phyloP scores from a whole-genome alignment of 1,140 invertebrate genomes.

The Fragariocoptes setiger region DNA sequence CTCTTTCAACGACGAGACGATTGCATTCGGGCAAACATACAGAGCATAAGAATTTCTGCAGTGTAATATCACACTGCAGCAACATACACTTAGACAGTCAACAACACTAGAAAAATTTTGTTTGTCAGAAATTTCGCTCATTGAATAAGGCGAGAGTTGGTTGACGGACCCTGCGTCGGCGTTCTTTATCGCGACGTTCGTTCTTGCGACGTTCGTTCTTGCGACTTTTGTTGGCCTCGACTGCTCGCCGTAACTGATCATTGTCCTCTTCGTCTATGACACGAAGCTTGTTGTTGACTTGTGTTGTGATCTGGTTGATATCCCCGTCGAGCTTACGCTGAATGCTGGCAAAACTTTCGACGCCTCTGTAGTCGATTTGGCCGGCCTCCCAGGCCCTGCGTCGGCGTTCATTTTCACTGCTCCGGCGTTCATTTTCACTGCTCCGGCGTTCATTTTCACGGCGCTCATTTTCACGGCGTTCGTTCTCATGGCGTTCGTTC shows the following conservation, averaged over 20 bases:
- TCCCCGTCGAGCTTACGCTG: slow-evolving; percentile 10
- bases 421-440: too few relatives aligned
- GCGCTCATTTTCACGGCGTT: slow-evolving; percentile 7
- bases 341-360: slow-evolving; percentile 21
- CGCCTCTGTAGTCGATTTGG: slow-evolving; percentile 20
- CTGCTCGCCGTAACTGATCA: background rate
- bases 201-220: slow-evolving; percentile 2
- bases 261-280: background rate
- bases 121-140: too few relatives aligned
- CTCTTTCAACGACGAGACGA: too few relatives aligned
- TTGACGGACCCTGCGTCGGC: too few relatives aligned
- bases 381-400: too few relatives aligned
- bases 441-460: slow-evolving; percentile 11
- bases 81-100: too few relatives aligned
- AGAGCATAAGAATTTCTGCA: too few relatives aligned
- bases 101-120: too few relatives aligned
- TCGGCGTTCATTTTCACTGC: slow-evolving; percentile 66
- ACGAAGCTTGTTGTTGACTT: slow-evolving; percentile 21
- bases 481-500: slow-evolving; percentile 3
- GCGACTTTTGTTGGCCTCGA: slow-evolving; percentile 4
- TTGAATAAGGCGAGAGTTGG: too few relatives aligned
- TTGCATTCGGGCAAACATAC: too few relatives aligned
- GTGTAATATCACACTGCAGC: too few relatives aligned
- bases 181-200: slow-evolving; percentile 21
- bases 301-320: background rate